Evolutionary conservation across 1,140 invertebrate species (phyloP).

Genomic region (Lordiphosa stackelbergi): DNA sequence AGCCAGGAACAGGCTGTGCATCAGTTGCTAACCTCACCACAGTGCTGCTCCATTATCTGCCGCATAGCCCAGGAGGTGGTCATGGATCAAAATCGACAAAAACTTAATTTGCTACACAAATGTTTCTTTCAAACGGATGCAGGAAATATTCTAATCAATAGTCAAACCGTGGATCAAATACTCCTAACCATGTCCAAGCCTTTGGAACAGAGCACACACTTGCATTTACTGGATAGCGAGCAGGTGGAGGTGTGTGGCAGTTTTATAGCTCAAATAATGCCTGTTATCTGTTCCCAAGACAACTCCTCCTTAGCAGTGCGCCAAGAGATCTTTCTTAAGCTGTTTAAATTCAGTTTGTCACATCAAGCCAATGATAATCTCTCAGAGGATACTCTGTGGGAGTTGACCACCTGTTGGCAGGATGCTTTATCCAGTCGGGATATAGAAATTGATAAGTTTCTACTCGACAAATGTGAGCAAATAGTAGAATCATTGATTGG

Average conservation of each 20-base stretch:
- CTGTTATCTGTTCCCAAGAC: constrained; percentile 72
- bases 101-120: constrained; percentile 77
- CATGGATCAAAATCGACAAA: constrained; percentile 72
- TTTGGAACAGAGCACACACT: constrained; percentile 26
- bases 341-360: constrained; percentile 77
- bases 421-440: constrained; percentile 77
- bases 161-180: constrained; percentile 78
- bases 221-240: constrained; percentile 40
- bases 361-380: constrained; percentile 63
- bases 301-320: constrained; percentile 66
- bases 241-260: constrained; percentile 78
- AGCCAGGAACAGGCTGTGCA: constrained; percentile 78
- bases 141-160: constrained; percentile 77
- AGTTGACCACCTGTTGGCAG: constrained; percentile 79
- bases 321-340: constrained; percentile 75
- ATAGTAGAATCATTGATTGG: constrained; percentile 46
- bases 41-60: constrained; percentile 76
- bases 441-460: constrained; percentile 47
- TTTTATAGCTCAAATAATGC: constrained; percentile 78
- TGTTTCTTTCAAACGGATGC: constrained; percentile 75
- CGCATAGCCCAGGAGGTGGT: constrained; percentile 76
- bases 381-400: constrained; percentile 78
- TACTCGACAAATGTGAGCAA: constrained; percentile 45
- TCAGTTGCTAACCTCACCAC: constrained; percentile 78
- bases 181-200: constrained; percentile 76